A percentile compares a stretch with the other conserved stretches of the same genome.
These are phyloP conservation scores for Phallusia fumigata DNA, from an alignment of 23 tunicate species.

Conservation along the genomic window DNA sequence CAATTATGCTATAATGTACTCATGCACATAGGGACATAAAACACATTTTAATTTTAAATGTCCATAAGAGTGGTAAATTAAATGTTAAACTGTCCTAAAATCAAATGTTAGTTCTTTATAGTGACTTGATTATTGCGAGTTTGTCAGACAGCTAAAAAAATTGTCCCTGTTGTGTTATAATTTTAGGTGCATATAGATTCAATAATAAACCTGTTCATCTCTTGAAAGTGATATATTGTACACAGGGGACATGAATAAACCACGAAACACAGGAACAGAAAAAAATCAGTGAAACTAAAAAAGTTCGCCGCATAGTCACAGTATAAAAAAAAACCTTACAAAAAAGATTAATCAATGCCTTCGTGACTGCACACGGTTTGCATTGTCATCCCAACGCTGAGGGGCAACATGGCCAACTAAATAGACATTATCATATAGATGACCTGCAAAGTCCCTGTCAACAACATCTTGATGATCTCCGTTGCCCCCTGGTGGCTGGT, in stretches of 20 bases:
- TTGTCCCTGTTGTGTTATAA: too few species aligned
- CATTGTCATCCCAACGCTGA: slow-evolving; percentile 79
- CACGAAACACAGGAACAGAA: background rate
- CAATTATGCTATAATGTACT: too few species aligned
- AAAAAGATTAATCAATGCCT: background rate
- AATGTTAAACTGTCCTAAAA: too few species aligned
- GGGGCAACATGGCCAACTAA: slow-evolving; percentile 98
- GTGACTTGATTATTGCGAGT: too few species aligned
- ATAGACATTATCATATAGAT: slow-evolving; percentile 95
- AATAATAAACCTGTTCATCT: background rate
- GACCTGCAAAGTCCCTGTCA: slow-evolving; percentile 92
- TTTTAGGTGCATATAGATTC: too few species aligned
- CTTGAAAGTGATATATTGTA: background rate
- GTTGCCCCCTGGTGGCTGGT: background rate
- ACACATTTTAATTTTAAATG: too few species aligned
- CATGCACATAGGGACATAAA: too few species aligned
- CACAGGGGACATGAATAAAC: background rate
- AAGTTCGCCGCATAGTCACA: slow-evolving; percentile 6
- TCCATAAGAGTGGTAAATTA: too few species aligned
- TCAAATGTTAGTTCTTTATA: too few species aligned
- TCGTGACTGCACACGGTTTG: background rate
- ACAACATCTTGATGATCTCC: slow-evolving; percentile 2
- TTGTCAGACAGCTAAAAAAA: too few species aligned
- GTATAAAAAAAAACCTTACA: background rate
- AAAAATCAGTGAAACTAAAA: background rate